Base-by-base conservation (phyloP, 2,888 invertebrate species). In the Tenthredo notha region DNA sequence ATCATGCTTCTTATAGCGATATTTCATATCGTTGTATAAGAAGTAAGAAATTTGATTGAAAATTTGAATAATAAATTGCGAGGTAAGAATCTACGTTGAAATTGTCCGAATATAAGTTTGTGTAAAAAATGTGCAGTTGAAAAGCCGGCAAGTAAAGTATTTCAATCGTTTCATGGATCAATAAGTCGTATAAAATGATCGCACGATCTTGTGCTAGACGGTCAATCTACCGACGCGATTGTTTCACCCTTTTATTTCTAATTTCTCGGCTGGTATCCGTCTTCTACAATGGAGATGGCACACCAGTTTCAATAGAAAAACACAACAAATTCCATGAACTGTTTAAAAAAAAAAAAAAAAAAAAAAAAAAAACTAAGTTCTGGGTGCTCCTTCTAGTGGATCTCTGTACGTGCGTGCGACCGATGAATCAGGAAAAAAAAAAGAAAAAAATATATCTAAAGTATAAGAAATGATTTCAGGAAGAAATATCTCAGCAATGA, bases 91-190 rank as follows among this genome's bases (percentile, higher is more conserved):
- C 25, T 25, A 12, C 21, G 33, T 70, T 70, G 9, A 70, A 70
- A 70, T 70, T 15, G 10, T 18, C 15, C 37, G 12, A 70, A 9
- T 15, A n/a, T n/a, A 70, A 25, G 9, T 18, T 18, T 33, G 37
- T 10, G 18, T 29, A 18, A n/a, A 29, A 80, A 33, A 58, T 61
- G 7, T 74, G 43, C 43, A 40, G 65, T 43, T 29, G 65, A 25
- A 67, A 67, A 33, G 29, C 43, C 47, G 21, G 47, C 83, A 7
- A 37, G 70, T 21, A n/a, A 43, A 83, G 67, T 65, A 50, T 50
- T 83, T 70, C 83, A 47, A 83, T 83, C 47, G 83, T 18, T 83
- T 83, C 83, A 67, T 83, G 83, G 83, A 83, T 83, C 83, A 18
- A 50, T 47, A 70, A 58, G 43, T 70, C 83, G 67, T 70, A 25